Evolutionary conservation across 2,888 invertebrate genomes (phyloP), one percentile per base, ranked within the genome.

Genomic region (Allacma fusca): DNA sequence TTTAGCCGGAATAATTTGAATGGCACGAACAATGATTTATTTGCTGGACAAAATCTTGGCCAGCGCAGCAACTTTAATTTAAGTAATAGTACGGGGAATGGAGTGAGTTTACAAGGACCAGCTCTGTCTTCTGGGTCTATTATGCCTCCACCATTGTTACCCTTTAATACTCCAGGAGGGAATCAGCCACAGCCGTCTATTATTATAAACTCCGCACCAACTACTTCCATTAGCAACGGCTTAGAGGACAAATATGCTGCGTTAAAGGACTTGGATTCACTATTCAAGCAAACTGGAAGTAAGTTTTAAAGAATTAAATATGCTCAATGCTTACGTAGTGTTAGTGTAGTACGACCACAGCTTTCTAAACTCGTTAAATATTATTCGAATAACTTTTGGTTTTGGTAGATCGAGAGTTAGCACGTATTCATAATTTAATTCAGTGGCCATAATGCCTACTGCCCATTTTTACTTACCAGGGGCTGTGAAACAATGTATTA

Each of bases 211-310:
- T 43, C 65, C 12, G 29, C 50, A 68, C 16, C 29, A 50, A 50
- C 21, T 40, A 13, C 13, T 59, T 16, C 64, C 19, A 70, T 50
- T n/a, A n/a, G n/a, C 43, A 13, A 29, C 16, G 23, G 59, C 23
- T 2, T n/a, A 59, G 94, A 93, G 89, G 97, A 98, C 88, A 92
- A 95, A 84, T 98, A 98, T 88, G 97, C 97, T 82, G 97, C 97
- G 72, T 90, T 98, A 79, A 96, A 97, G 87, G 97, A 97, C 88
- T 90, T 98, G 85, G 97, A 97, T 85, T 89, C 88, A 69, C 85
- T 90, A 80, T 90, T 91, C 88, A 89, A 89, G 82, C 81, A 83
- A 74, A 79, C 74, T 78, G 24, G 79, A n/a, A 79, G 81, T 81
- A 80, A 79, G 82, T 73, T 24, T 21, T 65, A 24, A 67, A 59